A percentile compares a stretch with the other conserved stretches of the same genome.
Evolutionary conservation across 2,113 vertebrate species (phyloP).

Genomic region (Parus major): DNA sequence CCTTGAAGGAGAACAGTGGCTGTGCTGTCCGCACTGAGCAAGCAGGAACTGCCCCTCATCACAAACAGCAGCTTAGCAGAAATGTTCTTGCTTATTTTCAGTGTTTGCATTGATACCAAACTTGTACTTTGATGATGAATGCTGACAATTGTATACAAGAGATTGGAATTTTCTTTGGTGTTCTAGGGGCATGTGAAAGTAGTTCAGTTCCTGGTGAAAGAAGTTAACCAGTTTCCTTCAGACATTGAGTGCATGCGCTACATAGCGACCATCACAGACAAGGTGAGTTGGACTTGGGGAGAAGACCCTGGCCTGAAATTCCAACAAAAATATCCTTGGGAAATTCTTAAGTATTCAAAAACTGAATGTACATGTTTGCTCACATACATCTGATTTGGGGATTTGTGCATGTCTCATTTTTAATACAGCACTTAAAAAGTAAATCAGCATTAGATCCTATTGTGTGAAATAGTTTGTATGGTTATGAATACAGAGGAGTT

Average conservation of each 20-base stretch:
- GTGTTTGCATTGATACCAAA: neutral
- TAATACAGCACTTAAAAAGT: neutral
- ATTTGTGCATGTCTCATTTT: neutral
- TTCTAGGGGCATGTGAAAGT: conserved; percentile 96
- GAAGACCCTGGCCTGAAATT: neutral
- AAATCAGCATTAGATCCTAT: neutral
- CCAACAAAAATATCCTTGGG: neutral
- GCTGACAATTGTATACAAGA: neutral
- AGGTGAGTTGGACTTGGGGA: conserved; percentile 76
- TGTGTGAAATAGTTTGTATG: neutral
- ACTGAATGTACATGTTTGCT: neutral
- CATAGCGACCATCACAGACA: conserved; percentile 97
- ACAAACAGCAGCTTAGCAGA: neutral
- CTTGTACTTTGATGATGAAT: neutral
- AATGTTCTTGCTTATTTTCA: neutral
- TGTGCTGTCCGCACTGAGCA: neutral
- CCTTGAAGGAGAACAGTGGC: neutral
- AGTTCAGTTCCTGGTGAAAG: conserved; percentile 97
- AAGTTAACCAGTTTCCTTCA: conserved; percentile 97
- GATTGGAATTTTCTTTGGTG: neutral
- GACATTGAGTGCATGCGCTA: conserved; percentile 99
- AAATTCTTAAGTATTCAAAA: neutral
- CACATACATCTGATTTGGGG: fast-evolving
- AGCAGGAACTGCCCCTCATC: neutral
- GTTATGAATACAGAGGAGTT: neutral